Evolutionary conservation across 2,113 vertebrate species (phyloP), one percentile per base, ranked within the genome.

Genomic region (Lanius ludovicianus): DNA sequence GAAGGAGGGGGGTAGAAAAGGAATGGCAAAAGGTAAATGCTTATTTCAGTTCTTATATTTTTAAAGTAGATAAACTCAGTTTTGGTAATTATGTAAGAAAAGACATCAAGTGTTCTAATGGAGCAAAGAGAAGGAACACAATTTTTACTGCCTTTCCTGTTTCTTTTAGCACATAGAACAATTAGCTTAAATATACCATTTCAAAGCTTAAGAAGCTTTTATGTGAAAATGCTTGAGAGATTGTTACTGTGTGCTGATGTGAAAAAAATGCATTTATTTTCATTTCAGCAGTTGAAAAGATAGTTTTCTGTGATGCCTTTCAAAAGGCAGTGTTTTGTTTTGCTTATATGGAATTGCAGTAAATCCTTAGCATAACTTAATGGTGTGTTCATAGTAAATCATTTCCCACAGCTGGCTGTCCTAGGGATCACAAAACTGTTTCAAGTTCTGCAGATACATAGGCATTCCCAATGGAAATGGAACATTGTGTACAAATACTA

Each of bases 101-200:
- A 90, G 55, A 35, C 55, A 68, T 46, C 57, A 47, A 70, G 27
- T 55, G n/a, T 85, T 77, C 37, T 47, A 81, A 84, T 56, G 56
- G 52, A 84, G 41, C 67, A 81, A 52, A 59, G 79, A 82, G 74
- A 75, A 82, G 50, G 27, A 78, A 37, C 30, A 24, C 15, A 13
- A 7, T 70, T 91, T 91, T 88, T 65, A 19, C 67, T 63, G 50
- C 35, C 39, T 81, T 84, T 83, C 85, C 50, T 94, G 55, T 80
- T 94, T 85, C 75, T 94, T 94, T 76, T 41, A 67, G 79, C 55
- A 52, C 15, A 62, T 81, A 60, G 75, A 93, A 74, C 68, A 92
- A 84, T 96, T 96, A 92, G 79, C 79, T 94, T 90, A 96, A 96
- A 93, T 74, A 67, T 33, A 60, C 71, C 24, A 68, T 95, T 95